These are phyloP conservation scores for Agrochola lychnidis DNA, from an alignment of 2,888 invertebrate species.

Conservation along the genomic window DNA sequence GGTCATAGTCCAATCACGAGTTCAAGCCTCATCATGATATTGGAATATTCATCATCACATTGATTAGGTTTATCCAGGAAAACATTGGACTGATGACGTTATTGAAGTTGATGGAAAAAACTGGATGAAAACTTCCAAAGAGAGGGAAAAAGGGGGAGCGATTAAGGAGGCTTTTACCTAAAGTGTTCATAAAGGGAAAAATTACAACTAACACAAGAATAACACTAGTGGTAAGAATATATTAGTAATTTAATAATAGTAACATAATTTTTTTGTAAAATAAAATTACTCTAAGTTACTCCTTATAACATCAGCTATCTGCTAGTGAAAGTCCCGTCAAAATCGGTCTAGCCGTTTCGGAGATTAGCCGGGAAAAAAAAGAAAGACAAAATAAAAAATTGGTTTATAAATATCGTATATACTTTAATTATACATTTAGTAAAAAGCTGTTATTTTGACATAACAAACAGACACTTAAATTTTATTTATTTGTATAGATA, in stretches of 20 bases:
- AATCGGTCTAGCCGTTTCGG: no score
- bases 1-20: slow-evolving; percentile 6
- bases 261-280: no score
- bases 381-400: no score
- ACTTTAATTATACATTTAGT: no score
- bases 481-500: background rate
- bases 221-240: background rate
- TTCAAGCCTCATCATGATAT: slow-evolving; percentile 9
- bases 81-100: background rate
- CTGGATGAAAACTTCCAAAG: background rate
- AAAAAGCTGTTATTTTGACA: no score
- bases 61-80: background rate
- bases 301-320: no score
- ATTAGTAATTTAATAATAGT: background rate
- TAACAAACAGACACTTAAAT: no score
- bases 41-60: background rate
- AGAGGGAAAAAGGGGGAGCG: background rate
- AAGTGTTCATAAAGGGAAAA: background rate
- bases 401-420: no score
- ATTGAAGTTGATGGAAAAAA: background rate
- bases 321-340: no score
- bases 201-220: background rate
- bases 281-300: no score
- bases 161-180: background rate
- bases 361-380: no score